Percentiles rank a stretch among this genome's conserved stretches.
phyloP scores from a whole-genome alignment of 2,113 vertebrate genomes.

The Triplophysa tibetana region DNA sequence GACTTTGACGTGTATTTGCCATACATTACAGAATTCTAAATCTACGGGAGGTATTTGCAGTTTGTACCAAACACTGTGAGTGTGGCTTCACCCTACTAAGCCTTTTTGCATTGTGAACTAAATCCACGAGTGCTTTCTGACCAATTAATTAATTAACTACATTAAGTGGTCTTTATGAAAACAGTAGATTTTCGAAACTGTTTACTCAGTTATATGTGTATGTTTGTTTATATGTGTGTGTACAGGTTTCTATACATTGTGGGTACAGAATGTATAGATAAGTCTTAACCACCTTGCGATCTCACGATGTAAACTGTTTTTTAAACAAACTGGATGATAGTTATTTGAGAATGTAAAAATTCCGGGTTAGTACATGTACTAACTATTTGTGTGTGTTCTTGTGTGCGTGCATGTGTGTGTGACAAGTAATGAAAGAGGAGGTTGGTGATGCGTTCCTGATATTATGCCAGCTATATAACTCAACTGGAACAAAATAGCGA shows the following conservation, averaged over 20 bases:
- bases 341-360: too few relatives aligned
- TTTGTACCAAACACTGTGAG: slow-evolving; percentile 41
- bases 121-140: slow-evolving; percentile 16
- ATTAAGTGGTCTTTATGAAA: slow-evolving; percentile 1
- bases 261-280: too few relatives aligned
- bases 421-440: not conserved
- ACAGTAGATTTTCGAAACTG: not conserved
- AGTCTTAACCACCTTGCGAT: too few relatives aligned
- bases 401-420: not conserved
- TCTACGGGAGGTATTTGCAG: slow-evolving; percentile 7
- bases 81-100: slow-evolving; percentile 32
- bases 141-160: too few relatives aligned
- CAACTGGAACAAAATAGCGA: slow-evolving; percentile 6
- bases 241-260: not conserved
- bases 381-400: not conserved
- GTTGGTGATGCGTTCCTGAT: not conserved
- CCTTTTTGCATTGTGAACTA: slow-evolving; percentile 28
- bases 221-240: not conserved
- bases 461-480: not conserved
- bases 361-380: too few relatives aligned
- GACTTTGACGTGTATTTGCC: not conserved
- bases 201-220: slow-evolving; percentile 48
- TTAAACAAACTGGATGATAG: too few relatives aligned
- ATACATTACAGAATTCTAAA: not conserved
- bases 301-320: too few relatives aligned